Evolutionary conservation across 2,888 invertebrate species (phyloP).

Genomic region (Mythimna impura): DNA sequence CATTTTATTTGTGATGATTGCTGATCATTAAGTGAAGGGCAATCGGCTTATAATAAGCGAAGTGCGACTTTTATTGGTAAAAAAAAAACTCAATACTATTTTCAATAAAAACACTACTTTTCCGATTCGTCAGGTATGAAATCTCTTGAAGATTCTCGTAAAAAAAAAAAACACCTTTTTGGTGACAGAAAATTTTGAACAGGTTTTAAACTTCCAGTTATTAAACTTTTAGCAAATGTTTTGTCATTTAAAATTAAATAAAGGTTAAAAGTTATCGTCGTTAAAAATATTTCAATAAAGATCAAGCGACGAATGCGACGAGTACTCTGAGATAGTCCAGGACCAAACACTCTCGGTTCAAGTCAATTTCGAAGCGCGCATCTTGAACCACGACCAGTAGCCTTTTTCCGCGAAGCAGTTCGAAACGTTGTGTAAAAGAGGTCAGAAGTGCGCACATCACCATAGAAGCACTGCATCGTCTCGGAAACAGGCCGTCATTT

Average conservation of each 20-base stretch:
- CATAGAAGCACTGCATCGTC: background rate
- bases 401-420: background rate
- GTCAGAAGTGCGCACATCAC: slow-evolving; percentile 7
- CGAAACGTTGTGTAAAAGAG: background rate
- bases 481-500: slow-evolving; percentile 6
- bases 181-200: background rate
- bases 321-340: background rate
- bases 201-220: background rate
- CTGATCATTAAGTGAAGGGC: too few species aligned
- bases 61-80: background rate
- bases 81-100: background rate
- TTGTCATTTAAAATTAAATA: background rate
- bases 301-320: background rate
- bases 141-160: background rate
- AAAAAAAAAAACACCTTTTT: too few species aligned
- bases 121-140: background rate
- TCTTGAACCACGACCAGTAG: background rate
- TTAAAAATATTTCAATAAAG: background rate
- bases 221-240: background rate
- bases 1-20: background rate
- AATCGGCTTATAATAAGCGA: background rate
- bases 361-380: background rate
- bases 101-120: background rate
- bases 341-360: too few species aligned
- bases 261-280: too few species aligned